Base-by-base conservation (phyloP, 2,888 invertebrate species). In the Leptinotarsa haldemani region DNA sequence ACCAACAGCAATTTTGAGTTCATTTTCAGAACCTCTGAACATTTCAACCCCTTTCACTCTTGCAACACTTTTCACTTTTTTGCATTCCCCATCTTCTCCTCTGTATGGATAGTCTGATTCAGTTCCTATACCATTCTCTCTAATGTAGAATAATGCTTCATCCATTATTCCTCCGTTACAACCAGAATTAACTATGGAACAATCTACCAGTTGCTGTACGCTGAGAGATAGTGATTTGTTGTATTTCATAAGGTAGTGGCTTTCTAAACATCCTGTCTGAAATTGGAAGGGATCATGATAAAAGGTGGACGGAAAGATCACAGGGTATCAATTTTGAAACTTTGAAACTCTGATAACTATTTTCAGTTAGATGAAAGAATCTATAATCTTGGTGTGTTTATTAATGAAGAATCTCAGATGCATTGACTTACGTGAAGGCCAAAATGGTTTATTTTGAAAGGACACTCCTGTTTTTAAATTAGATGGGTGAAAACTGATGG, bases 51-150 rank as follows among this genome's bases (percentile, higher is more conserved):
- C 16, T 1, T 48, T 20, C 58, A 56, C 20, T 56, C 12, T 56
- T 12, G 20, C 22, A 3, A 20, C 56, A n/a, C 20, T 68, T 1
- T 20, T n/a, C 18, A 91, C 91, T 88, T 92, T 94, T 71, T 92
- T 88, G 90, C 94, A 94, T 30, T 30, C 30, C 7, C 48, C 48
- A 48, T 13, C 15, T 4, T 16, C 4, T 16, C 4, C 48, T 48
- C 4, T 48, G 16, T 48, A 48, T 48, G 48, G 48, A 48, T 48
- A 48, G 16, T 13, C 48, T 48, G 48, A 13, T 16, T 48, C 48
- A 16, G 48, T 1, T 48, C 15, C 48, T 48, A 48, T 13, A 4
- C 48, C 16, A 48, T 16, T 48, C 13, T 48, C 1, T 15, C 16
- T 15, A 16, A 48, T 48, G 16, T 48, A 48, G 16, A 15, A 4